Conservation (phyloP, 2,888 invertebrate species). For the Eristalis tenax region DNA sequence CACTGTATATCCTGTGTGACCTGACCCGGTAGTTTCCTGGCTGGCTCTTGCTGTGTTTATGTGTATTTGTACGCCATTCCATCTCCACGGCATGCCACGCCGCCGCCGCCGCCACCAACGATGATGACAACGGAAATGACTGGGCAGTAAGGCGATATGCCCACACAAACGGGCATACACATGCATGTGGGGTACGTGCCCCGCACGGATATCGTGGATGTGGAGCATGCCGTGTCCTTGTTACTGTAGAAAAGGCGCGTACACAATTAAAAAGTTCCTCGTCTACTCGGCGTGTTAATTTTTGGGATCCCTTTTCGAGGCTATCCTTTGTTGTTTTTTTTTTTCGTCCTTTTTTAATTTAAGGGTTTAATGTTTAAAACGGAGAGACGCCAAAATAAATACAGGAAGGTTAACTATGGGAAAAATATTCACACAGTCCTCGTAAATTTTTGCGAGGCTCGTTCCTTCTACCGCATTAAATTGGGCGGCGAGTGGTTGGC, state of each 20-base stretch:
- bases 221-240: constrained; percentile 71
- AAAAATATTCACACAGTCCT: constrained; percentile 58
- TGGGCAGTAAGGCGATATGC: constrained; percentile 65
- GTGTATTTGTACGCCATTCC: not conserved
- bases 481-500: constrained; percentile 19
- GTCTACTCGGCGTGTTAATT: constrained; percentile 55
- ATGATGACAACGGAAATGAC: constrained; percentile 72
- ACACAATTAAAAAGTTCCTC: constrained; percentile 71
- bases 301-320: constrained; percentile 21
- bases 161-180: not conserved
- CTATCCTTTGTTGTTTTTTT: not conserved
- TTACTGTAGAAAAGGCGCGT: constrained; percentile 71
- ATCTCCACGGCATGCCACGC: too few species aligned
- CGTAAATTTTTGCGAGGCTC: constrained; percentile 52
- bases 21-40: constrained; percentile 63
- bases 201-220: constrained; percentile 45
- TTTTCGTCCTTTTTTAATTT: not conserved
- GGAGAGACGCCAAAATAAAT: constrained; percentile 66
- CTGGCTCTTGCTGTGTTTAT: not conserved
- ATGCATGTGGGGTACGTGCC: constrained; percentile 10
- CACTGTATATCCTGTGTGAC: constrained; percentile 50
- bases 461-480: constrained; percentile 60
- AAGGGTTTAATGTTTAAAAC: constrained; percentile 60
- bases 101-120: not conserved
- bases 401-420: constrained; percentile 65